Base-by-base conservation (phyloP, 2,113 vertebrate species). In the Tragelaphus scriptus region DNA sequence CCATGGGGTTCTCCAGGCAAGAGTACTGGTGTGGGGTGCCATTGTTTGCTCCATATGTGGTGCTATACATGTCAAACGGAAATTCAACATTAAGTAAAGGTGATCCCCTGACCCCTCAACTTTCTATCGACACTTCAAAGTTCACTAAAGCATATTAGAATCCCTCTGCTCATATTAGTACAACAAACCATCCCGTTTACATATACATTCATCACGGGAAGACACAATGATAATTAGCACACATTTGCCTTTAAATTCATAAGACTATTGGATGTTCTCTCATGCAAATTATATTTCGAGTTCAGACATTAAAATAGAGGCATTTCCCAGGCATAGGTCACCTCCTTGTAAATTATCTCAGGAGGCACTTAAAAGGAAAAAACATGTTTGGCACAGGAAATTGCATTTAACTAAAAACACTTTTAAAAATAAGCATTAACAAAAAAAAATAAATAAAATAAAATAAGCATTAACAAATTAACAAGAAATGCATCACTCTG, bases 401-500 rank as follows among this genome's bases (percentile, higher is more conserved):
- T 95, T 84, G 59, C 58, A 92, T n/a, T 80, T 53, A 95, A 95
- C 14, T 95, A 97, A 98, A 97, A 97, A 11, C 4, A 44, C 95
- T 95, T 95, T 91, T 97, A 16, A 40, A 94, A 94, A 85, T 91
- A 14, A 26, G 0, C 59, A 79, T 93, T 97, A 96, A 75, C 91
- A 91, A 98, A 97, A 44, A 40, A 40, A 44, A 44, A 44, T 44
- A 44, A 44, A 44, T 44, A 44, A 40, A 44, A 44, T 44, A 40
- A 94, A 94, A 85, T 91, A 14, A 23, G 0, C 59, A 79, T 93
- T 97, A 96, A 75, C 91, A 91, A 98, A 97, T 97, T 97, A 98
- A 88, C 82, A 84, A 59, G 85, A 93, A 98, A 97, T 93, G 17
- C 28, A 97, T 98, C 77, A 86, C 36, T 88, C 6, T 44, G 11